These are phyloP conservation scores for Albula glossodonta DNA, from an alignment of 2,113 vertebrate genomes.

Conservation along the genomic window DNA sequence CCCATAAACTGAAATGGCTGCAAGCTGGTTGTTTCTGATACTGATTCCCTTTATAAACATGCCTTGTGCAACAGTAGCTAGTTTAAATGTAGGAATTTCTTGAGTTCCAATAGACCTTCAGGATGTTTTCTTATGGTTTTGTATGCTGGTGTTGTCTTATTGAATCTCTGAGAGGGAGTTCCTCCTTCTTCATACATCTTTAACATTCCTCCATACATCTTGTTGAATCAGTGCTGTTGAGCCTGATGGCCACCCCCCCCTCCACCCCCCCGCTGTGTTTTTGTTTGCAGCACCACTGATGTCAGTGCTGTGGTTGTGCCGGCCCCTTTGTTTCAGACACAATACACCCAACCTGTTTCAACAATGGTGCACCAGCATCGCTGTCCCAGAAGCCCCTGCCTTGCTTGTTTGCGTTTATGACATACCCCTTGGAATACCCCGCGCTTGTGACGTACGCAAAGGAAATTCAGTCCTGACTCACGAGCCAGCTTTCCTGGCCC, in stretches of 20 bases:
- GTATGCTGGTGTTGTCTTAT: background rate
- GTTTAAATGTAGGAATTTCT: background rate
- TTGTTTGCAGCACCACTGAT: slow-evolving; percentile 64
- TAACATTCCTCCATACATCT: background rate
- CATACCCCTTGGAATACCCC: slow-evolving; percentile 30
- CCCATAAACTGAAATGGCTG: too few relatives aligned
- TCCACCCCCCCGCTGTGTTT: slow-evolving; percentile 56
- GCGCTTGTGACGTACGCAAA: slow-evolving; percentile 26
- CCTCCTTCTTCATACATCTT: background rate
- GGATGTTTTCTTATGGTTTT: background rate
- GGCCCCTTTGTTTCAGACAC: slow-evolving; percentile 63
- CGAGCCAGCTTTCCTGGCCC: background rate
- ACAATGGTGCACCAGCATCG: slow-evolving; percentile 45
- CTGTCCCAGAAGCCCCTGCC: slow-evolving; percentile 21
- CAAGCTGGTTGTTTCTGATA: background rate
- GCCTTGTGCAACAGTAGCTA: background rate
- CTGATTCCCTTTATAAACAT: background rate
- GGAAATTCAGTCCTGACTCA: slow-evolving; percentile 36
- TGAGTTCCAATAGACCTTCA: background rate
- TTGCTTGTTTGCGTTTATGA: slow-evolving; percentile 48
- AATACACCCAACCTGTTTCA: slow-evolving; percentile 59
- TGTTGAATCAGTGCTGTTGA: background rate
- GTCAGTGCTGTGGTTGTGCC: slow-evolving; percentile 63
- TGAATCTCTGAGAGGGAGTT: background rate
- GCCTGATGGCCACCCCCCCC: slow-evolving; percentile 8